Evolutionary conservation across 1,140 invertebrate genomes (phyloP).

Genomic region (Nylanderia fulva): DNA sequence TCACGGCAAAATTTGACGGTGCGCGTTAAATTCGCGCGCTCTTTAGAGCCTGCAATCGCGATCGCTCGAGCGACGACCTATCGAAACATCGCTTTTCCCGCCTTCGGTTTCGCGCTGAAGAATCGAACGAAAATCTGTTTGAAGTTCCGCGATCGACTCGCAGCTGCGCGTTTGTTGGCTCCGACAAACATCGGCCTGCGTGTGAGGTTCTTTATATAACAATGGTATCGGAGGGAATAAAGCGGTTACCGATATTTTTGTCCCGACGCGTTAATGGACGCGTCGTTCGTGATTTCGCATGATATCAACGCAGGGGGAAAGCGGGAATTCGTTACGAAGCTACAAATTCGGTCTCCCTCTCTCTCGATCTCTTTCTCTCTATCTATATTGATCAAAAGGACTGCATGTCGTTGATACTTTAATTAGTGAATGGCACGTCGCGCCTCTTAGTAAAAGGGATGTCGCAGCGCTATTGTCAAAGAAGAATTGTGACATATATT

Average conservation of each 20-base stretch:
- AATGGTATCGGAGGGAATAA: not conserved
- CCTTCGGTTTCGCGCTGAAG: conserved; percentile 27
- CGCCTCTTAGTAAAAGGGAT: conserved; percentile 1
- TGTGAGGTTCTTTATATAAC: not conserved
- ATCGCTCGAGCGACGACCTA: not conserved
- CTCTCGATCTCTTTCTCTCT: conserved; percentile 3
- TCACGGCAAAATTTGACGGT: not conserved
- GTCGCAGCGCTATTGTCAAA: not conserved
- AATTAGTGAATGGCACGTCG: conserved; percentile 28
- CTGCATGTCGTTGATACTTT: not conserved
- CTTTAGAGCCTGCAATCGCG: conserved; percentile 24
- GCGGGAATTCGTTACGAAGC: conserved; percentile 10
- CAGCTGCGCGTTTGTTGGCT: conserved; percentile 10
- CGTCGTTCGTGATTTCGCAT: not conserved
- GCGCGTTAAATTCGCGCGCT: conserved; percentile 30
- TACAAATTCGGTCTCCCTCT: not conserved
- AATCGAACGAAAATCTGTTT: conserved; percentile 52
- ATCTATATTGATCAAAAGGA: not conserved
- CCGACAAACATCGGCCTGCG: not conserved
- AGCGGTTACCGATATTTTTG: conserved; percentile 46
- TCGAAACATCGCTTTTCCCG: conserved; percentile 11
- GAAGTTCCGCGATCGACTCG: conserved; percentile 19
- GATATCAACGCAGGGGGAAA: not conserved
- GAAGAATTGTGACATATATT: not conserved
- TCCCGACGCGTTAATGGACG: conserved; percentile 35